phyloP scores from a whole-genome alignment of 2,888 invertebrate species.

The Metalampra italica region DNA sequence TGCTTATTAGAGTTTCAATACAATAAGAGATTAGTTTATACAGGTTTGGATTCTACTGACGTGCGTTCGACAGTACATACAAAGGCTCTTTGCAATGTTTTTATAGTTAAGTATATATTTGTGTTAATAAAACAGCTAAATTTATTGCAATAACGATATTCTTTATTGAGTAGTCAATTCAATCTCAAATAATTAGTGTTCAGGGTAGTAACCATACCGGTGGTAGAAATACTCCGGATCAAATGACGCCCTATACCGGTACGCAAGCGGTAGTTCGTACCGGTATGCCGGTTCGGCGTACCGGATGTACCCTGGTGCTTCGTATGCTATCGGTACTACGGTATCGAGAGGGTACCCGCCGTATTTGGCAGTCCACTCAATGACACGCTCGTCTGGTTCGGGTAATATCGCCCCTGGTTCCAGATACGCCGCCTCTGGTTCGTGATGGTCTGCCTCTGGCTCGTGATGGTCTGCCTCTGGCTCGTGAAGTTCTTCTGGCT shows the following conservation, averaged over 20 bases:
- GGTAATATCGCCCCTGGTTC: no score
- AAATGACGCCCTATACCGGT: constrained; percentile 7
- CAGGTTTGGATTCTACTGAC: no score
- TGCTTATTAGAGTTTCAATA: no score
- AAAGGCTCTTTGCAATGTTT: no score
- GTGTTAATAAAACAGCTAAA: neutral
- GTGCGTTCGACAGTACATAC: no score
- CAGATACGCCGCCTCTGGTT: no score
- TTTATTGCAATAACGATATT: neutral
- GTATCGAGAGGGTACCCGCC: constrained; percentile 19
- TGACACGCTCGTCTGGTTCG: constrained; percentile 7
- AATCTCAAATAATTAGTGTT: constrained; percentile 8
- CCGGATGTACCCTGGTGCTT: neutral
- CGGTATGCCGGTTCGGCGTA: neutral
- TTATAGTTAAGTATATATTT: no score
- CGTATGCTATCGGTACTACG: constrained; percentile 9
- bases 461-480: neutral
- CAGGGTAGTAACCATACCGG: constrained; percentile 31
- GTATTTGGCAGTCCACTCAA: constrained; percentile 28
- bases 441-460: neutral
- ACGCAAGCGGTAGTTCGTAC: neutral
- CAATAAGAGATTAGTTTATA: no score
- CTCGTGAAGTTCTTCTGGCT: neutral
- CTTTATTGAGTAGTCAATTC: neutral
- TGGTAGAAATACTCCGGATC: constrained; percentile 14